These are phyloP conservation scores for Peromyscus maniculatus DNA, from an alignment of 2,113 vertebrate species.

Conservation along the genomic window DNA sequence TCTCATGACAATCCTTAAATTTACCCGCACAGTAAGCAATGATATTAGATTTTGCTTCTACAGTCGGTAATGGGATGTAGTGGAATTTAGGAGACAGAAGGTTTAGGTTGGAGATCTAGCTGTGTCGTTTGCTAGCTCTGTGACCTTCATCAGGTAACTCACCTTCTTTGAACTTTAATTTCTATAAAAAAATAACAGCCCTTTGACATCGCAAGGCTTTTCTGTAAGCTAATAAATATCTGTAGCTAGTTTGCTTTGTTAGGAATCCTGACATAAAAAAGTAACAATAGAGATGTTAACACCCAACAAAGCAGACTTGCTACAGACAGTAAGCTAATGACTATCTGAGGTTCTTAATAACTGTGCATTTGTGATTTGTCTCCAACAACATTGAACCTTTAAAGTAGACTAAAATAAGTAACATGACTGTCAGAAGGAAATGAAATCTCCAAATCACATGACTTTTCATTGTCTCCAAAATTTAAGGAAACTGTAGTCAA, in stretches of 20 bases:
- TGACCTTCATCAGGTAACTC: constrained; percentile 44
- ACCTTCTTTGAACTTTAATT: constrained; percentile 34
- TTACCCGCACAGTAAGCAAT: neutral
- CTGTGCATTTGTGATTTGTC: constrained; percentile 22
- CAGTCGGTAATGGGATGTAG: constrained; percentile 28
- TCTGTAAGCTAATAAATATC: constrained; percentile 30
- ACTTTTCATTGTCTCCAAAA: constrained; percentile 47
- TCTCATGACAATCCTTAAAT: neutral
- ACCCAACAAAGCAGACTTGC: neutral
- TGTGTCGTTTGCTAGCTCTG: constrained; percentile 42
- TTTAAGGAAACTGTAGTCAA: constrained; percentile 29
- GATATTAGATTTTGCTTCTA: constrained; percentile 43
- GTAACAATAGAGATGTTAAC: neutral
- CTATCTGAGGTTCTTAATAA: neutral
- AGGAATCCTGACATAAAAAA: neutral
- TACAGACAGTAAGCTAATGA: constrained; percentile 6
- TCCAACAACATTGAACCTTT: constrained; percentile 6
- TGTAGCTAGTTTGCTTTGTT: constrained; percentile 38
- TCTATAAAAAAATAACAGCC: constrained; percentile 42
- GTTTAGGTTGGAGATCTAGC: constrained; percentile 18
- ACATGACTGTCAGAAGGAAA: neutral
- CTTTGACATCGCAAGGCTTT: constrained; percentile 2
- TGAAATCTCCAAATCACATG: neutral
- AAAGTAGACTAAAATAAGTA: constrained; percentile 17
- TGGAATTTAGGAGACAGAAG: constrained; percentile 35